Evolutionary conservation across 1,140 invertebrate species (phyloP).

Genomic region (Eulimnadia texana): DNA sequence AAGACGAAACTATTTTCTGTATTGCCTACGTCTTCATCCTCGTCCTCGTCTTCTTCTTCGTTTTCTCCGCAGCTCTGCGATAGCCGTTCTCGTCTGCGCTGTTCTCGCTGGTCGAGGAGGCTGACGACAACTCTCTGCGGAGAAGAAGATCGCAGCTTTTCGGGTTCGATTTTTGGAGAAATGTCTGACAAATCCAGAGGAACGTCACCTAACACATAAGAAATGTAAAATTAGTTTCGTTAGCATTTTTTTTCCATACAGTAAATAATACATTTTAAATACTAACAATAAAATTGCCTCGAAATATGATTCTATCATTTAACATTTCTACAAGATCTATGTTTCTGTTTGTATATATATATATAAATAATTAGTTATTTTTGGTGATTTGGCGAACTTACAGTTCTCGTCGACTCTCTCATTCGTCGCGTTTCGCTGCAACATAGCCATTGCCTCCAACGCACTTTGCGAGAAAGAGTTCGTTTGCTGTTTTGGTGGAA

Average conservation of each 20-base stretch:
- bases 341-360: neutral
- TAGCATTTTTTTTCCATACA: no score
- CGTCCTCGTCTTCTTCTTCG: conserved; percentile 8
- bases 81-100: neutral
- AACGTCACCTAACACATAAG: no score
- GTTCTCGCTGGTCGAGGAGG: neutral
- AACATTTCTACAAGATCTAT: no score
- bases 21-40: conserved; percentile 3
- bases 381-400: no score
- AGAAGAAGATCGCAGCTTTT: neutral
- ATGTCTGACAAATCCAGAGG: conserved; percentile 1
- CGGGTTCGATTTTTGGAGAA: no score
- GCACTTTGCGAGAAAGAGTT: neutral
- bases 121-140: neutral
- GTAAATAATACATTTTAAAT: no score
- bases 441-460: neutral
- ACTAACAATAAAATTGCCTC: no score
- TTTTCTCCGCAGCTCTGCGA: neutral
- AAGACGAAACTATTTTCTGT: neutral
- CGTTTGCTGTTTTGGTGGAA: no score
- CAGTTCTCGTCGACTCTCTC: neutral
- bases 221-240: no score
- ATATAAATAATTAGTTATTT: neutral
- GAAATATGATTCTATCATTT: no score
- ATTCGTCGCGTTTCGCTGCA: neutral